Conservation (phyloP, 2,888 invertebrate genomes). For the Eupsilia transversa region DNA sequence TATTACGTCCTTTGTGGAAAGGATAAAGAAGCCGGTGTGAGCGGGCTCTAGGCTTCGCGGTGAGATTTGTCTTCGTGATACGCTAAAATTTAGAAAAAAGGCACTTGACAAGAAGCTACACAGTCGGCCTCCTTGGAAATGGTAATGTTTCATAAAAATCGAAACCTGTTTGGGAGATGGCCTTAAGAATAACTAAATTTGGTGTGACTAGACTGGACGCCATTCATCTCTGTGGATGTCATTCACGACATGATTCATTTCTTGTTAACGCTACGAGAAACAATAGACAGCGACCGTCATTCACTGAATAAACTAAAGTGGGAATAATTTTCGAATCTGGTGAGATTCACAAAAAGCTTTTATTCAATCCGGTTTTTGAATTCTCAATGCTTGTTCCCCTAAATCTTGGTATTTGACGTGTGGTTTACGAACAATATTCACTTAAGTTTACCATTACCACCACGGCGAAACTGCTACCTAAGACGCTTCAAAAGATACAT, state of each 20-base stretch:
- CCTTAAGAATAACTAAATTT: conserved; percentile 80
- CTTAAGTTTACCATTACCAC: conserved; percentile 47
- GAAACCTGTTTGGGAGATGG: conserved; percentile 82
- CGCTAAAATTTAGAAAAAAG: conserved; percentile 86
- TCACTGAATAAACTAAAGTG: conserved; percentile 54
- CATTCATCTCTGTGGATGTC: conserved; percentile 79
- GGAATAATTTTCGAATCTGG: conserved; percentile 44
- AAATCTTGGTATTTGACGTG: conserved; percentile 31
- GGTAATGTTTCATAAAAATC: conserved; percentile 80
- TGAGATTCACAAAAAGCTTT: conserved; percentile 54
- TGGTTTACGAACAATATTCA: conserved; percentile 43
- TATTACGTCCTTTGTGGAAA: conserved; percentile 89
- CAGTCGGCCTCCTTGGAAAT: conserved; percentile 85
- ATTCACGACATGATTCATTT: conserved; percentile 79
- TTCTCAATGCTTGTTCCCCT: conserved; percentile 28
- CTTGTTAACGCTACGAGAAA: conserved; percentile 61
- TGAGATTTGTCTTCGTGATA: conserved; percentile 89
- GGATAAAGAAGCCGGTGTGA: conserved; percentile 86
- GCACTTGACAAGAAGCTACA: conserved; percentile 71
- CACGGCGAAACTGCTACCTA: conserved; percentile 55
- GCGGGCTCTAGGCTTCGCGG: conserved; percentile 76
- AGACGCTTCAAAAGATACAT: conserved; percentile 66
- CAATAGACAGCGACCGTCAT: conserved; percentile 57
- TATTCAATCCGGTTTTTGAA: conserved; percentile 44
- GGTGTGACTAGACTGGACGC: conserved; percentile 82